phyloP scores from a whole-genome alignment of 2,888 invertebrate genomes.

The Pinctada fucata region DNA sequence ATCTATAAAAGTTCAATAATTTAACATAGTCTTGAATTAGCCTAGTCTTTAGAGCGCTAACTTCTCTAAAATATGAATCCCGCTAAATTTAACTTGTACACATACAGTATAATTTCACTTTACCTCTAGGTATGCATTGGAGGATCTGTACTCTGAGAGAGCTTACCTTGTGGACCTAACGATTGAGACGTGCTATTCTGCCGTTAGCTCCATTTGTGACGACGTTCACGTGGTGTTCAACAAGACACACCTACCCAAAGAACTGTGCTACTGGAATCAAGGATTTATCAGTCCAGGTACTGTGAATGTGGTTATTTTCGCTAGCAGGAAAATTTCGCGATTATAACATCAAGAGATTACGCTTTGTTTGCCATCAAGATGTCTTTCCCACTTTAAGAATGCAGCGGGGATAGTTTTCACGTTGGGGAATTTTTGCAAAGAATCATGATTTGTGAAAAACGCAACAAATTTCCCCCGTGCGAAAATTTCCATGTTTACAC shows the following conservation, averaged over 20 bases:
- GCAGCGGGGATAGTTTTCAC: neutral
- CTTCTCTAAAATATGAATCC: no score
- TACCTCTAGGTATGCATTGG: slow-evolving; percentile 36
- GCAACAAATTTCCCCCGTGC: neutral
- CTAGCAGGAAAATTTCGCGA: no score
- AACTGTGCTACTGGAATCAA: slow-evolving; percentile 46
- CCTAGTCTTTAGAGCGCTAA: no score
- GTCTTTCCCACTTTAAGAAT: no score
- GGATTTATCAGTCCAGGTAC: slow-evolving; percentile 43
- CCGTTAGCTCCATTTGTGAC: slow-evolving; percentile 5
- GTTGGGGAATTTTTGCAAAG: neutral
- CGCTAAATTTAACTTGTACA: no score
- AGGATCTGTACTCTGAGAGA: slow-evolving; percentile 41
- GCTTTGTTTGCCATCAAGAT: neutral
- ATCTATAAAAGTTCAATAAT: no score
- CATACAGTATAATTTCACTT: neutral
- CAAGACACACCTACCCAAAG: slow-evolving; percentile 40
- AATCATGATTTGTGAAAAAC: no score
- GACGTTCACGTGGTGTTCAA: slow-evolving; percentile 34
- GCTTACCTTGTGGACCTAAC: slow-evolving; percentile 45
- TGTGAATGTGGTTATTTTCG: no score
- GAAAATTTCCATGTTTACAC: no score
- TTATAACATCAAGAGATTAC: neutral
- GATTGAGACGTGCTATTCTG: slow-evolving; percentile 42
- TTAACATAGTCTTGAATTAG: no score